A percentile compares a stretch with the other conserved stretches of the same genome.
Conservation (phyloP, 2,888 invertebrate species). For the Cordylochernes scorpioides region DNA sequence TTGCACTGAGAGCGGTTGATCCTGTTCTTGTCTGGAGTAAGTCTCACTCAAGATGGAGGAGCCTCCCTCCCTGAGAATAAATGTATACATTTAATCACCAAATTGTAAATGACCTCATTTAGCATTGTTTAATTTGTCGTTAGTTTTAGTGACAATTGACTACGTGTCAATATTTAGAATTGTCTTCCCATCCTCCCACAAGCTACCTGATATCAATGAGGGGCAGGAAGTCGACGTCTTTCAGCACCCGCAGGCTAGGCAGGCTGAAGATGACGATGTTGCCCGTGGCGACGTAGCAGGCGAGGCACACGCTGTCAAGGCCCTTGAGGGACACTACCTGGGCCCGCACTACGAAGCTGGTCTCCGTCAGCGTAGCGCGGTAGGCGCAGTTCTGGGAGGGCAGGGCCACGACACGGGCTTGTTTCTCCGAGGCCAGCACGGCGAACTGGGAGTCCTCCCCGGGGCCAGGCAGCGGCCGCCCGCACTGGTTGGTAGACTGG, state of each 20-base stretch:
- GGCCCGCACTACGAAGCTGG: conserved; percentile 75
- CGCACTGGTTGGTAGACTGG: too few relatives aligned
- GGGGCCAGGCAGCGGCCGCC: too few relatives aligned
- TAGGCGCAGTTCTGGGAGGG: conserved; percentile 84
- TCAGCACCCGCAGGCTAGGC: conserved; percentile 71
- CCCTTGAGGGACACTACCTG: conserved; percentile 59
- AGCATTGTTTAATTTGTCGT: too few relatives aligned
- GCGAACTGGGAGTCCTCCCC: conserved; percentile 84
- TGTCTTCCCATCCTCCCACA: too few relatives aligned
- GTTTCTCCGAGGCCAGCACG: conserved; percentile 76
- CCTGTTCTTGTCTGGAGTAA: too few relatives aligned
- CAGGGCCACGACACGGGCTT: conserved; percentile 70
- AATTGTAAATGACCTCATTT: too few relatives aligned
- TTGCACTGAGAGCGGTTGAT: too few relatives aligned
- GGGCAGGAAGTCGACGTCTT: conserved; percentile 80
- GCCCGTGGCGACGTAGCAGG: conserved; percentile 78
- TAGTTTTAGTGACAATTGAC: too few relatives aligned
- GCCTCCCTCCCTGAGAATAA: too few relatives aligned
- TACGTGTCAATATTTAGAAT: too few relatives aligned
- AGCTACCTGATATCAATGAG: conserved; percentile 68
- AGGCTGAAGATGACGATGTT: conserved; percentile 77
- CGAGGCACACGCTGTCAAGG: conserved; percentile 60
- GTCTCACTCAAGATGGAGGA: too few relatives aligned
- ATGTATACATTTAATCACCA: too few relatives aligned
- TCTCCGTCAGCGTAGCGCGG: conserved; percentile 62